These are phyloP conservation scores for Limosa lapponica DNA, from an alignment of 2,797 vertebrate genomes.

Conservation along the genomic window DNA sequence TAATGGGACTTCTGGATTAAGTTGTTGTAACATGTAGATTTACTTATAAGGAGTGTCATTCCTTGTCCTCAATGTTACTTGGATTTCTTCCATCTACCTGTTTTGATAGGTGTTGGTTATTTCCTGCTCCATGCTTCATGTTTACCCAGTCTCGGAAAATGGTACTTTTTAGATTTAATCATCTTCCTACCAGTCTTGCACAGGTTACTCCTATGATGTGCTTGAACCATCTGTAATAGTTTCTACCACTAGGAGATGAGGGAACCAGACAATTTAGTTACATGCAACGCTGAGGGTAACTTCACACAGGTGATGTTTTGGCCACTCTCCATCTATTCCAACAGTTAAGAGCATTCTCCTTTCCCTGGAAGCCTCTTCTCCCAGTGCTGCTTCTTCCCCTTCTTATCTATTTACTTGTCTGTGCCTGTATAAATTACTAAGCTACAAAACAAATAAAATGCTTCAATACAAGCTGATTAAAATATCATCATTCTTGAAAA, in stretches of 20 bases:
- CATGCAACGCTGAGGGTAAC: fast-evolving
- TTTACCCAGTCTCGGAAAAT: neutral
- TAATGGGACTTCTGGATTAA: neutral
- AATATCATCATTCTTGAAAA: neutral
- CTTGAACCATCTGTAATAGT: neutral
- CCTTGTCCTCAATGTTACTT: neutral
- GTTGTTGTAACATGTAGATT: neutral
- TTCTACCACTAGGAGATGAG: neutral
- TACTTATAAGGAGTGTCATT: neutral
- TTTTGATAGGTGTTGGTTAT: neutral
- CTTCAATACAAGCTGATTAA: neutral
- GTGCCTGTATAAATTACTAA: neutral
- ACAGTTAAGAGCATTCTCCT: neutral
- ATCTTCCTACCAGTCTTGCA: neutral
- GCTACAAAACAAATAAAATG: neutral
- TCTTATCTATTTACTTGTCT: neutral
- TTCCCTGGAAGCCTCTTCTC: neutral
- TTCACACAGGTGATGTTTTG: neutral
- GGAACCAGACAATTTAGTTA: neutral
- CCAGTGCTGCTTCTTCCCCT: neutral
- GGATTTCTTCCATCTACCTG: neutral
- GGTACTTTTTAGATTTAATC: neutral
- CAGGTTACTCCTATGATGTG: neutral
- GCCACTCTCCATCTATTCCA: neutral
- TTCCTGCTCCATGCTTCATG: neutral